These are phyloP conservation scores for Scolanthus callimorphus DNA, from an alignment of 92 coral and sea anemone genomes.

Conservation along the genomic window DNA sequence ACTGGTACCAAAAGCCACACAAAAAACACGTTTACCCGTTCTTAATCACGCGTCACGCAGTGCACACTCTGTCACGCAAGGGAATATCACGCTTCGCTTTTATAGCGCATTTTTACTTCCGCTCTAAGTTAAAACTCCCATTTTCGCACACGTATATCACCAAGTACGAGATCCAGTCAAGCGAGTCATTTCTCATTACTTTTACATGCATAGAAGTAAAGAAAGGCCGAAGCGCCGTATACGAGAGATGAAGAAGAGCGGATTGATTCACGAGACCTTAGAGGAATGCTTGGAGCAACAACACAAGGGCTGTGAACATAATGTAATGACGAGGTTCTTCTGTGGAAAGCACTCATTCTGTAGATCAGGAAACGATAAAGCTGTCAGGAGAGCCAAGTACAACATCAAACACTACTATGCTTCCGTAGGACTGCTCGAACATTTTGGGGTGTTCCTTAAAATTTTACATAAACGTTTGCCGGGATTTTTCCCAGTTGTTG, in stretches of 20 bases:
- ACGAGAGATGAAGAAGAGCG: conserved; percentile 48
- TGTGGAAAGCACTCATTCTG: conserved; percentile 83
- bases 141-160: conserved; percentile 81
- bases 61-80: conserved; percentile 21
- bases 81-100: conserved; percentile 58
- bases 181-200: conserved; percentile 90
- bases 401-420: conserved; percentile 76
- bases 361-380: conserved; percentile 53
- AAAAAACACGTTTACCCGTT: conserved; percentile 61
- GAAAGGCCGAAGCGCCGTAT: conserved; percentile 56
- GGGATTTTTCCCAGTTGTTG: conserved; percentile 37
- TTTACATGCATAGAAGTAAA: conserved; percentile 65
- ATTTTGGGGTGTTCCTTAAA: conserved; percentile 54
- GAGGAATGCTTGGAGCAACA: conserved; percentile 63
- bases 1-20: conserved; percentile 72
- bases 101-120: conserved; percentile 90
- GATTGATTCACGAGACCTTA: conserved; percentile 62
- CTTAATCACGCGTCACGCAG: conserved; percentile 58
- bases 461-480: conserved; percentile 81
- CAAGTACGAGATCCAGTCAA: conserved; percentile 86
- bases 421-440: conserved; percentile 72
- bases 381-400: conserved; percentile 66
- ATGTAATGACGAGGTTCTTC: conserved; percentile 88
- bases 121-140: conserved; percentile 41
- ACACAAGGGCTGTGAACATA: conserved; percentile 81